Evolutionary conservation across 2,113 vertebrate species (phyloP).

Genomic region (Ia io): DNA sequence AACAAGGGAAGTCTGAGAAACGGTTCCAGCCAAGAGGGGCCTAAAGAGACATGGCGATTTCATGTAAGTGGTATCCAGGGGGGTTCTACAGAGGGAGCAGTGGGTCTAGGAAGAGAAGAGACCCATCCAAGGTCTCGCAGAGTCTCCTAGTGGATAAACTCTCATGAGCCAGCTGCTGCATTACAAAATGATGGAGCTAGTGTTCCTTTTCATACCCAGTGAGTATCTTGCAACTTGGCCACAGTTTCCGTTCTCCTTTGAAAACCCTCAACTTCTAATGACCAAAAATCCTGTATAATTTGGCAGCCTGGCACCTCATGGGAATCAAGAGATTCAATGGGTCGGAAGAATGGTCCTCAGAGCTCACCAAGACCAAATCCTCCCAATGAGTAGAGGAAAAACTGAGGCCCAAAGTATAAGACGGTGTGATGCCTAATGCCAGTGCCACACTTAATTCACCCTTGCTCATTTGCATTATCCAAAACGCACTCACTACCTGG

Average conservation of each 20-base stretch:
- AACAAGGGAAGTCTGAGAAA: not conserved
- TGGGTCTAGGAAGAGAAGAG: too few species aligned
- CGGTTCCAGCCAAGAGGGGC: not conserved
- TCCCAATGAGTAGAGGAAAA: not conserved
- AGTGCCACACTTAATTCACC: not conserved
- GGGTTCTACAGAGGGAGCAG: not conserved
- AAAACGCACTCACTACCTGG: not conserved
- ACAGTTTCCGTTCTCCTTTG: not conserved
- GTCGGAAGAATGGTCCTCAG: not conserved
- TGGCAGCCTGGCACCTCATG: not conserved
- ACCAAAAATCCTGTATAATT: not conserved
- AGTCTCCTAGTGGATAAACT: not conserved
- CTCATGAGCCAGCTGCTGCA: fast-evolving
- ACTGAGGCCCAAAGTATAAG: not conserved
- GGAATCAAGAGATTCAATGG: not conserved
- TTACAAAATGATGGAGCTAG: not conserved
- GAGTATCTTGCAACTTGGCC: not conserved
- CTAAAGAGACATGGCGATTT: not conserved
- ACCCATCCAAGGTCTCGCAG: not conserved
- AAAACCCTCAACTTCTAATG: not conserved
- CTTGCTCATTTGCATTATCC: not conserved
- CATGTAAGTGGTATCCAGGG: not conserved
- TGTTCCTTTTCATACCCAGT: not conserved
- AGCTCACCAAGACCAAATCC: not conserved
- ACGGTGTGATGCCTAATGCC: not conserved